Base-by-base conservation (phyloP, 1,140 invertebrate species). In the Orius insidiosus region DNA sequence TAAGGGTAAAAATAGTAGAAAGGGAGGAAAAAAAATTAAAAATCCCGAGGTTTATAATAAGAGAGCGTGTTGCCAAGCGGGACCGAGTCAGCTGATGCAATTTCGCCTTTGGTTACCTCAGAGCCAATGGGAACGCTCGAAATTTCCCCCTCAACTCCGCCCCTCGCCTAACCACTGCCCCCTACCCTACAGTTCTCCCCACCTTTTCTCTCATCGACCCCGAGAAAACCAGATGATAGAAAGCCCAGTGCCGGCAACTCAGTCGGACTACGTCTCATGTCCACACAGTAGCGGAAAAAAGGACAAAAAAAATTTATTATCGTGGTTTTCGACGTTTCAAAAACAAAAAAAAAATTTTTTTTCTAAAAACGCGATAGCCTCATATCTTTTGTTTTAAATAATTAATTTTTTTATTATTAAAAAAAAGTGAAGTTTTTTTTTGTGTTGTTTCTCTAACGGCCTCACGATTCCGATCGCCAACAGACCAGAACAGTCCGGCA, bases 51-150 rank as follows among this genome's bases (percentile, higher is more conserved):
- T 24, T 24, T 24, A 24, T 24, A 24, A 24, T 24, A 7, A 3
- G 24, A 24, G 24, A 31, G 30, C 31, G 48, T 49, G 49, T 47
- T 46, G 51, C 57, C 55, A 52, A 58, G 59, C 58, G 64, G 63
- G 62, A 62, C 63, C 60, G 60, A 61, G 60, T 51, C 50, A 51
- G 50, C 50, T 51, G 50, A 51, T 51, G 50, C 50, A 51, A 51
- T 45, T 40, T 45, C 11, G 42, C 37, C 37, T 41, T 35, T 35
- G 33, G 31, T 45, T 51, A 35, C 41, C 46, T 34, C 41, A 35
- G 10, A 11, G 18, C 50, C 50, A 48, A 47, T 48, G 31, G 32
- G 40, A 44, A 44, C 36, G 18, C 46, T 45, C 18, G 16, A 44
- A 32, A 16, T 37, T 19, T 34, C 45, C 33, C 38, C 33, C 47